Conservation (phyloP, 2,113 vertebrate genomes). For the Nestor notabilis region DNA sequence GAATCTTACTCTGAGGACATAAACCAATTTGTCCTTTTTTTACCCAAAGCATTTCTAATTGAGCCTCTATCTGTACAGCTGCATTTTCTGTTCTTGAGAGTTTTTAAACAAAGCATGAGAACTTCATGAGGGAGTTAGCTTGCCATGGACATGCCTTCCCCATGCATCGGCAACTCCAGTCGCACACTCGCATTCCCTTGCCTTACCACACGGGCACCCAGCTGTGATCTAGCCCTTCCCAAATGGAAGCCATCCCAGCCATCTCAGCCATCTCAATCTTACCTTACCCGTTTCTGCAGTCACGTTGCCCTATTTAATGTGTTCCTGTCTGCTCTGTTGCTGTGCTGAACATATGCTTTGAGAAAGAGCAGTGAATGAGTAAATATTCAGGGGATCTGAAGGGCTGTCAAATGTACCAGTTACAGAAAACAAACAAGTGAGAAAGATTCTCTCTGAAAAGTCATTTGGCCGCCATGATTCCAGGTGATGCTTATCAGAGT, state of each 20-base stretch:
- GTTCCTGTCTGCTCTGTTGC: background rate
- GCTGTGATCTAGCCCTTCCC: background rate
- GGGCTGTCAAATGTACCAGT: background rate
- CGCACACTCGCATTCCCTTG: background rate
- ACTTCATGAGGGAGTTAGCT: background rate
- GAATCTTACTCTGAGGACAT: background rate
- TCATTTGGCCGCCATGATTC: background rate
- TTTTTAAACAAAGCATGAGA: background rate
- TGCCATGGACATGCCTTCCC: background rate
- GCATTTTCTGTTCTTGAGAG: background rate
- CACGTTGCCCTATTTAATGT: background rate
- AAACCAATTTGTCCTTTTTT: background rate
- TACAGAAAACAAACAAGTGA: background rate
- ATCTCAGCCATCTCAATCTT: background rate
- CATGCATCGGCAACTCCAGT: rapidly evolving
- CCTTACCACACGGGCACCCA: background rate
- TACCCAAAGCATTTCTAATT: background rate
- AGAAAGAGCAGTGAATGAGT: background rate
- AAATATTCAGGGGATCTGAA: background rate
- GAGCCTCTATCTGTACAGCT: background rate
- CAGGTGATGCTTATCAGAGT: background rate
- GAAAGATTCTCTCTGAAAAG: background rate
- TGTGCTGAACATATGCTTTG: rapidly evolving
- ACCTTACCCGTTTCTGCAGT: background rate
- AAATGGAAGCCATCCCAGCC: background rate